Base-by-base conservation (phyloP, 2,888 invertebrate genomes). In the Malthinus seriepunctatus region DNA sequence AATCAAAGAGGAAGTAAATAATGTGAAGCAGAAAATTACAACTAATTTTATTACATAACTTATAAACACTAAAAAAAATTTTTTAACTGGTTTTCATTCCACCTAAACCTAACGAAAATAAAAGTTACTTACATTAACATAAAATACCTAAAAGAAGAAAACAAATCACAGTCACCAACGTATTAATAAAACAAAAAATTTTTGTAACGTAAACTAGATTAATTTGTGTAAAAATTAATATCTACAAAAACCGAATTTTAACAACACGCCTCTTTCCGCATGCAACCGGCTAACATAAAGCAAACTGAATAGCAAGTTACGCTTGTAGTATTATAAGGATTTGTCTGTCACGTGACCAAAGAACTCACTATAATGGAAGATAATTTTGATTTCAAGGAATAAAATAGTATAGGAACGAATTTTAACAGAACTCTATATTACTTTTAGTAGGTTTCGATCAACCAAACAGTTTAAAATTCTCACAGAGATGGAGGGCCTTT, bases 241-340 rank as follows among this genome's bases (percentile, higher is more conserved):
- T 23, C 23, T 23, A 23, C 23, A 23, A 46, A 58, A 51, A 53
- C 48, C 54, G 12, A 42, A 56, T 42, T 37, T 47, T 15, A 23
- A 23, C 23, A 23, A 37, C 34, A 32, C 15, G 44, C 59, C 53
- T 49, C 51, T 50, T 51, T 52, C 55, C 48, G 37, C 34, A 38
- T 57, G 51, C 61, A 35, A 44, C 61, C 53, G 57, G 50, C 55
- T 38, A 56, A 61, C 50, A 42, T 58, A 58, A 48, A 63, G 54
- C 61, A 53, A 57, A 63, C 63, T 63, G 63, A 58, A 61, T 57
- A 55, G 58, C 54, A 61, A 63, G 55, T 63, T 58, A 63, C 55
- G 51, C 45, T 23, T 51, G 62, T 61, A 63, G 61, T 61, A 60
- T 60, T 63, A 63, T 63, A 63, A 63, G 63, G 62, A 63, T 58